These are phyloP conservation scores for Hapalemur alaotrensis DNA, from an alignment of 2,797 vertebrate species.

Conservation along the genomic window DNA sequence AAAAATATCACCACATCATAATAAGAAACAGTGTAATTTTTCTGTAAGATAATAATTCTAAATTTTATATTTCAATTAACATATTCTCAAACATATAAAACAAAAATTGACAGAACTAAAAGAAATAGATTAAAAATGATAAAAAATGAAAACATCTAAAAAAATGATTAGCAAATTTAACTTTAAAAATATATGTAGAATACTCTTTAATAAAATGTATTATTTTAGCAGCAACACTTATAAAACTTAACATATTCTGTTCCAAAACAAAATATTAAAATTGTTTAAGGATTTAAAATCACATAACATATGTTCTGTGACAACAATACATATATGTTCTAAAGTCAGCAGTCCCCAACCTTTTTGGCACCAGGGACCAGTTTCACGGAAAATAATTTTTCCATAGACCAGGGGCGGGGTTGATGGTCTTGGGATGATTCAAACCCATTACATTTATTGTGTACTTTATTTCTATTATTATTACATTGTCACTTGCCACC, in stretches of 20 bases:
- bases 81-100: neutral
- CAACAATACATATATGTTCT: neutral
- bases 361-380: no score
- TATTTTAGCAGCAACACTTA: neutral
- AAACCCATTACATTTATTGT: no score
- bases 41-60: neutral
- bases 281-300: neutral
- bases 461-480: no score
- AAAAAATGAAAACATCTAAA: neutral
- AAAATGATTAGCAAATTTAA: neutral
- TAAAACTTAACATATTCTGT: neutral
- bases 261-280: neutral
- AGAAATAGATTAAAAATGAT: neutral
- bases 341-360: no score
- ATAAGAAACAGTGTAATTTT: neutral
- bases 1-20: neutral
- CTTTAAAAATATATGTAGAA: neutral
- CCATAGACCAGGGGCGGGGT: no score
- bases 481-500: no score
- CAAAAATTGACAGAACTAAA: neutral
- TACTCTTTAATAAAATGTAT: neutral
- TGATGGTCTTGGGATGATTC: no score
- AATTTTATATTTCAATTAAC: neutral
- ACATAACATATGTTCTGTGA: neutral
- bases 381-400: no score